phyloP scores from a whole-genome alignment of 2,797 vertebrate species.

The Helarctos malayanus region DNA sequence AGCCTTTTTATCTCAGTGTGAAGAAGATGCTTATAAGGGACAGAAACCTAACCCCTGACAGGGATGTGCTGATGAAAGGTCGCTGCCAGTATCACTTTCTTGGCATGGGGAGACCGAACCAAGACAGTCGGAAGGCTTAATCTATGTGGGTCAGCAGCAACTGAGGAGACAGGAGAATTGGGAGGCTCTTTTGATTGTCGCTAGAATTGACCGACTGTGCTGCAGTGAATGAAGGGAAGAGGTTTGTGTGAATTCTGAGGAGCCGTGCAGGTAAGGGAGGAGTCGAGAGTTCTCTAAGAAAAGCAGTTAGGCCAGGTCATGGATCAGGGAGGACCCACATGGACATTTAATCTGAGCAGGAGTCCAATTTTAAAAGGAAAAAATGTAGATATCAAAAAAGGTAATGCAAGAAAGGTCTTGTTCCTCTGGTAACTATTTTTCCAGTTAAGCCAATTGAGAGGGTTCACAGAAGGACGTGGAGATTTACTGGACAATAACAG shows the following conservation, averaged over 20 bases:
- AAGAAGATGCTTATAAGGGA: conserved; percentile 66
- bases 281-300: conserved; percentile 70
- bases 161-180: conserved; percentile 17
- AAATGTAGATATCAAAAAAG: conserved; percentile 57
- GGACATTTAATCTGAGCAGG: conserved; percentile 79
- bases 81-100: conserved; percentile 50
- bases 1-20: conserved; percentile 79
- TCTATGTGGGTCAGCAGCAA: conserved; percentile 72
- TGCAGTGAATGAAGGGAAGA: conserved; percentile 52
- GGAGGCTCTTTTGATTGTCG: conserved; percentile 53
- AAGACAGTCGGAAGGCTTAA: conserved; percentile 63
- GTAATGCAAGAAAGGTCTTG: conserved; percentile 65
- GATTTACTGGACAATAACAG: conserved; percentile 48
- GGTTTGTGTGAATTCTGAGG: conserved; percentile 61
- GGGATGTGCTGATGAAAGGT: conserved; percentile 73
- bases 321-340: conserved; percentile 60
- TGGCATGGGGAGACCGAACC: conserved; percentile 70
- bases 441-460: conserved; percentile 68
- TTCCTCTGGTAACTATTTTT: conserved; percentile 65
- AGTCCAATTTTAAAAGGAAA: conserved; percentile 71
- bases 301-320: conserved; percentile 63
- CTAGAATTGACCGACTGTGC: conserved; percentile 60
- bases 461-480: conserved; percentile 63
- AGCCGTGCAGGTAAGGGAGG: conserved; percentile 66
- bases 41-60: conserved; percentile 66